Percentiles rank a stretch among this genome's conserved stretches.
Evolutionary conservation across 2,113 vertebrate genomes (phyloP).

Genomic region (Egretta garzetta): DNA sequence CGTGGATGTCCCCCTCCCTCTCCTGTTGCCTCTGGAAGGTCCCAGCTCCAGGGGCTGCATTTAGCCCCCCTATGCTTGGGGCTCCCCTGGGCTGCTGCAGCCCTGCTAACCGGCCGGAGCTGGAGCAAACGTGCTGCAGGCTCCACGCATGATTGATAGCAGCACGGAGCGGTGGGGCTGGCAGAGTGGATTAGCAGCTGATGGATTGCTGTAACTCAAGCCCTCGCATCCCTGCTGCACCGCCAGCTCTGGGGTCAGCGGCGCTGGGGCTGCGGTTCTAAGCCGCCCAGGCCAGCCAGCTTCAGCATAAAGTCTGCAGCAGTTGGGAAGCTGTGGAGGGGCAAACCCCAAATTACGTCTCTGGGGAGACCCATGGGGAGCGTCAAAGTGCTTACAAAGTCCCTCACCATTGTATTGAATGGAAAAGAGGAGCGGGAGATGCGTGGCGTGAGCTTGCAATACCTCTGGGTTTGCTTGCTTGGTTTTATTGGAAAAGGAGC

Average conservation of each 20-base stretch:
- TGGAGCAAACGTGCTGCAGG: not conserved
- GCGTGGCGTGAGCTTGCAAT: fast-evolving
- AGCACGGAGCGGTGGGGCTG: not conserved
- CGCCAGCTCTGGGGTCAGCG: not conserved
- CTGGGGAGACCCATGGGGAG: not conserved
- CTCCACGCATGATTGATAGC: not conserved
- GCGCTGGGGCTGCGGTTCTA: fast-evolving
- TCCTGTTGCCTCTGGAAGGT: not conserved
- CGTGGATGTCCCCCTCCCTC: not conserved
- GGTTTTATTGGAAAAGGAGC: not conserved
- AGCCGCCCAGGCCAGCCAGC: not conserved
- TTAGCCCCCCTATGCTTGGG: fast-evolving
- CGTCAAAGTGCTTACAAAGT: not conserved
- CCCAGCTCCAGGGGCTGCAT: not conserved
- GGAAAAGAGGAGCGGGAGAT: not conserved
- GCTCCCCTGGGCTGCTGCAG: not conserved
- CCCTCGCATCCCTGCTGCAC: not conserved
- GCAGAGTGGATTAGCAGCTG: constrained; percentile 21
- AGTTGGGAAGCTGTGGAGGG: not conserved
- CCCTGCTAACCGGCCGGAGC: fast-evolving
- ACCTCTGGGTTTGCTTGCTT: not conserved
- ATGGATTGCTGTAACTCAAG: constrained; percentile 28
- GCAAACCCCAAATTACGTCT: not conserved
- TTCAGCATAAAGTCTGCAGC: not conserved
- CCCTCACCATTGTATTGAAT: fast-evolving